Conservation (phyloP, 1,140 invertebrate genomes). For the Teleogryllus occipitalis region DNA sequence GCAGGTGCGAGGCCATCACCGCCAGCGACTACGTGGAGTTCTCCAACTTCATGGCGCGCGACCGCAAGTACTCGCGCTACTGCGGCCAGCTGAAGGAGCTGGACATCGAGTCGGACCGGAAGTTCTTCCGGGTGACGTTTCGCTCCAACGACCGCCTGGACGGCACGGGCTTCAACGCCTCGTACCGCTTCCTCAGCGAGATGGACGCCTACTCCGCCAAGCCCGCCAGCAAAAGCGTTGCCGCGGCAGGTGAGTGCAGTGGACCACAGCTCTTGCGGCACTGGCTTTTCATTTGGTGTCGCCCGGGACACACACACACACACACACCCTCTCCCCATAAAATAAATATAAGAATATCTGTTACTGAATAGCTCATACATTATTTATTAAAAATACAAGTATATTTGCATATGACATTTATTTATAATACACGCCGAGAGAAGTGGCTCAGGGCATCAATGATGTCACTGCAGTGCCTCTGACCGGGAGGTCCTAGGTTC, state of each 20-base stretch:
- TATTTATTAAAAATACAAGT: no score
- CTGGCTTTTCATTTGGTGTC: no score
- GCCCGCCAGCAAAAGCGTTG: background rate
- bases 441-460: no score
- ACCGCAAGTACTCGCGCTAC: constrained; percentile 75
- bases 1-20: constrained; percentile 53
- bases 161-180: constrained; percentile 85
- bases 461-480: no score
- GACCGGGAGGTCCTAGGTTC: no score
- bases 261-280: no score
- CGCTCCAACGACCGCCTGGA: constrained; percentile 88
- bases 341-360: no score
- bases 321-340: no score
- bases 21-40: constrained; percentile 92
- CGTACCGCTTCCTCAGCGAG: constrained; percentile 66
- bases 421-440: no score
- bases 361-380: no score
- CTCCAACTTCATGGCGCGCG: constrained; percentile 80
- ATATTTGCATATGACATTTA: no score
- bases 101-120: constrained; percentile 75
- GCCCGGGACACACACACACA: no score
- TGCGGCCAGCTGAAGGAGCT: constrained; percentile 70
- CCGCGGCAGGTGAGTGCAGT: background rate
- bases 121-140: constrained; percentile 91
- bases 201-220: constrained; percentile 36